phyloP scores from a whole-genome alignment of 2,113 vertebrate genomes.

The Corythoichthys intestinalis region DNA sequence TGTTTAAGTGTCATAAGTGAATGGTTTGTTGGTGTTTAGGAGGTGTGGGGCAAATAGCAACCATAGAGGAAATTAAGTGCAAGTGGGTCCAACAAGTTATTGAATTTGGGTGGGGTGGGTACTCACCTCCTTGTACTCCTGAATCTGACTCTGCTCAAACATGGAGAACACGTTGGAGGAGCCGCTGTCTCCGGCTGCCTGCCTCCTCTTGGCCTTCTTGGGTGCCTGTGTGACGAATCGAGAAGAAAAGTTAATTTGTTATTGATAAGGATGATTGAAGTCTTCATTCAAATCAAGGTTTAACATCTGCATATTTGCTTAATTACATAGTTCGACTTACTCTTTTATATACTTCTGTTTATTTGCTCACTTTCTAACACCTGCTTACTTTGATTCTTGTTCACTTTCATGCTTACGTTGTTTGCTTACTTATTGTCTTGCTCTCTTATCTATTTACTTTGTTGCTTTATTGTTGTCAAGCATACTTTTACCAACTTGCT shows the following conservation, averaged over 20 bases:
- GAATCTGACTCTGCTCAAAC: conserved; percentile 95
- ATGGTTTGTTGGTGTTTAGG: not conserved
- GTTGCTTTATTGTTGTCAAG: not conserved
- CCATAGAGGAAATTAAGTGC: conserved; percentile 7
- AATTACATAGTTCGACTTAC: too few relatives aligned
- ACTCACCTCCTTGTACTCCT: conserved; percentile 92
- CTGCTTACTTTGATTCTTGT: not conserved
- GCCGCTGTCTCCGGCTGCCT: conserved; percentile 71
- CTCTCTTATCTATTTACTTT: not conserved
- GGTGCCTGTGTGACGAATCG: conserved; percentile 75
- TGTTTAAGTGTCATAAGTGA: conserved; percentile 39
- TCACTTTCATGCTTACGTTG: too few relatives aligned
- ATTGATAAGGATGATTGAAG: not conserved
- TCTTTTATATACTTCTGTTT: not conserved
- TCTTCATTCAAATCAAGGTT: not conserved
- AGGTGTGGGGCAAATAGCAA: conserved; percentile 26
- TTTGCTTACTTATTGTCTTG: too few relatives aligned
- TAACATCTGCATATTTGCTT: not conserved
- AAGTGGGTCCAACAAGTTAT: not conserved
- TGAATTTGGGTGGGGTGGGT: not conserved
- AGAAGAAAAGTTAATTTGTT: not conserved
- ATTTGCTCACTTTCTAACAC: not conserved
- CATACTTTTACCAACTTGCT: not conserved
- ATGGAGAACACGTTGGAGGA: conserved; percentile 93
- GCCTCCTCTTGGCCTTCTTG: conserved; percentile 90